Evolutionary conservation across 2,113 vertebrate species (phyloP).

Genomic region (Cygnus buccinator): DNA sequence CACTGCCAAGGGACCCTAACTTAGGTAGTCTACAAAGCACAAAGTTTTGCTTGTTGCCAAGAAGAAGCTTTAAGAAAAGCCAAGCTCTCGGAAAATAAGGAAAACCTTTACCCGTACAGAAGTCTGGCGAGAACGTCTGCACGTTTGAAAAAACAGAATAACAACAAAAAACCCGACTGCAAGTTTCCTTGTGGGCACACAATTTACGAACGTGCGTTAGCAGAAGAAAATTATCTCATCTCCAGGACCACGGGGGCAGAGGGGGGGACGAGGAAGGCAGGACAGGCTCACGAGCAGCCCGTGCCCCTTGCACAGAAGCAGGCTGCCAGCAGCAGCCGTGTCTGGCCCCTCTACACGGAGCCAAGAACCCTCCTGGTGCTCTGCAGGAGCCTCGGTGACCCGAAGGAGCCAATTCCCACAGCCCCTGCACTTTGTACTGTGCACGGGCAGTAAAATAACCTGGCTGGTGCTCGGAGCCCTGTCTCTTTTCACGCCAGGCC

Average conservation of each 20-base stretch:
- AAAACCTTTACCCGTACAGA: not conserved
- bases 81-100: slow-evolving; percentile 1
- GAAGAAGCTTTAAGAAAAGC: not conserved
- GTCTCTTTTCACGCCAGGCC: not conserved
- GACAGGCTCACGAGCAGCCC: accelerated
- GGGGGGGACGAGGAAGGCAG: not conserved
- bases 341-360: no score
- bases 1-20: slow-evolving; percentile 61
- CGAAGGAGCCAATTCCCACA: not conserved
- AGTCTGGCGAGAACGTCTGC: not conserved
- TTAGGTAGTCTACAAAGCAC: slow-evolving; percentile 54
- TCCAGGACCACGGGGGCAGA: not conserved
- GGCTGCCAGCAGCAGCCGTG: no score
- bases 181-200: not conserved
- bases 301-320: no score
- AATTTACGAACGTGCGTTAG: accelerated
- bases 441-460: not conserved
- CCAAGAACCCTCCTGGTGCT: no score
- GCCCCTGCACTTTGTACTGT: not conserved
- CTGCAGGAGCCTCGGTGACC: not conserved
- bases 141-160: not conserved
- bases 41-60: slow-evolving; percentile 47
- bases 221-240: not conserved
- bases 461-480: not conserved
- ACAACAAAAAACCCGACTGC: no score